Percentiles rank a stretch among this genome's conserved stretches.
phyloP scores from a whole-genome alignment of 2,113 vertebrate genomes.

The Oreochromis spilurus region DNA sequence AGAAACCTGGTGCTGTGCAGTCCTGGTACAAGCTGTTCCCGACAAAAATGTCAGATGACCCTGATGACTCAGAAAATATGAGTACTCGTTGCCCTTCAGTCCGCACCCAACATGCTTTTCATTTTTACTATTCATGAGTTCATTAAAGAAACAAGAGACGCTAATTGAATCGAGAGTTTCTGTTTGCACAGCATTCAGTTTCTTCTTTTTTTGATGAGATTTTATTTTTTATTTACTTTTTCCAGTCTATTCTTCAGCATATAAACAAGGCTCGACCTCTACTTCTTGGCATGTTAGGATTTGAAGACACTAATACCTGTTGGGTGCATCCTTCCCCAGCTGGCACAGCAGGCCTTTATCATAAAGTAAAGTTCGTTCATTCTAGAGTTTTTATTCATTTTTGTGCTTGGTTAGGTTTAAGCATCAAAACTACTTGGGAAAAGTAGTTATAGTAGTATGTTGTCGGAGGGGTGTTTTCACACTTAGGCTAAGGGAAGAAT shows the following conservation, averaged over 20 bases:
- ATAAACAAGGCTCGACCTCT: not conserved
- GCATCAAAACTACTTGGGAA: not conserved
- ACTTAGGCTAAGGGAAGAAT: not conserved
- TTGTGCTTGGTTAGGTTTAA: not conserved
- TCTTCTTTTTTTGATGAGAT: not conserved
- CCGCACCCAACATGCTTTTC: not conserved
- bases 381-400: not conserved
- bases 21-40: not conserved
- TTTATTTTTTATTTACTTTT: no score
- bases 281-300: not conserved
- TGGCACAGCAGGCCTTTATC: not conserved
- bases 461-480: not conserved
- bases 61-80: not conserved
- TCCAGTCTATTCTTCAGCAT: not conserved
- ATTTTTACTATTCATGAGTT: not conserved
- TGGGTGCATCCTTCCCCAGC: not conserved
- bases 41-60: not conserved
- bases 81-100: not conserved
- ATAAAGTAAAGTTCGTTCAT: not conserved
- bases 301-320: not conserved
- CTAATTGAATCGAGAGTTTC: not conserved
- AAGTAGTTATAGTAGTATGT: not conserved
- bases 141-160: not conserved
- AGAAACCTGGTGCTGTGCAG: not conserved
- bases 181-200: not conserved